A percentile compares a stretch with the other conserved stretches of the same genome.
Evolutionary conservation across 2,797 vertebrate species (phyloP).

Genomic region (Lacerta bilineata): DNA sequence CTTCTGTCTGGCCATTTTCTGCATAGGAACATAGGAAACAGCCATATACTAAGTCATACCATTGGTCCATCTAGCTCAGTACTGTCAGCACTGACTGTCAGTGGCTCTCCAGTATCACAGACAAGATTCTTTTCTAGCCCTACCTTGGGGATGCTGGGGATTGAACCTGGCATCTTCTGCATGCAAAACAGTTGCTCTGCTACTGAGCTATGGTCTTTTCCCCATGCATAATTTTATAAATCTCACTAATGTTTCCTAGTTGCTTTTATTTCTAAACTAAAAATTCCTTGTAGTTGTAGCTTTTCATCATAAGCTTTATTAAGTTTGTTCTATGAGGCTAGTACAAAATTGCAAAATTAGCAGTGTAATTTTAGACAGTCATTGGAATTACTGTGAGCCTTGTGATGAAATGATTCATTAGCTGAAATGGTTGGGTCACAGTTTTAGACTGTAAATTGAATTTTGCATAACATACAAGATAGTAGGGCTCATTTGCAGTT

Average conservation of each 20-base stretch:
- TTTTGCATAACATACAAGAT: neutral
- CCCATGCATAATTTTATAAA: neutral
- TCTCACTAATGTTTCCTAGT: neutral
- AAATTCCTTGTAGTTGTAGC: neutral
- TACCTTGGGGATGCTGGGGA: no score
- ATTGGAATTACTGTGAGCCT: neutral
- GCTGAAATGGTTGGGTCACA: slow-evolving; percentile 2
- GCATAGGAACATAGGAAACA: no score
- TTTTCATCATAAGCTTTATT: neutral
- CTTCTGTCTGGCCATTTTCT: neutral
- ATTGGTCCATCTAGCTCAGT: no score
- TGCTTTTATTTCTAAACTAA: neutral
- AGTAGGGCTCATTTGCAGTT: neutral
- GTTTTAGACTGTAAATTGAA: slow-evolving; percentile 6
- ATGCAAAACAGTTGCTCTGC: no score
- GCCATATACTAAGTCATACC: no score
- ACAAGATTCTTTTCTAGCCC: no score
- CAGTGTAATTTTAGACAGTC: neutral
- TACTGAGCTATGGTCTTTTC: no score
- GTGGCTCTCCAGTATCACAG: no score
- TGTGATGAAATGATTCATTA: slow-evolving; percentile 14
- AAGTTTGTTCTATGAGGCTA: neutral
- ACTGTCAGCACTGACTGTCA: no score
- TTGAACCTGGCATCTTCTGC: no score
- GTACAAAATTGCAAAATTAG: neutral